These are phyloP conservation scores for Sebastes elongatus DNA, from an alignment of 2,797 vertebrate genomes.

Conservation along the genomic window DNA sequence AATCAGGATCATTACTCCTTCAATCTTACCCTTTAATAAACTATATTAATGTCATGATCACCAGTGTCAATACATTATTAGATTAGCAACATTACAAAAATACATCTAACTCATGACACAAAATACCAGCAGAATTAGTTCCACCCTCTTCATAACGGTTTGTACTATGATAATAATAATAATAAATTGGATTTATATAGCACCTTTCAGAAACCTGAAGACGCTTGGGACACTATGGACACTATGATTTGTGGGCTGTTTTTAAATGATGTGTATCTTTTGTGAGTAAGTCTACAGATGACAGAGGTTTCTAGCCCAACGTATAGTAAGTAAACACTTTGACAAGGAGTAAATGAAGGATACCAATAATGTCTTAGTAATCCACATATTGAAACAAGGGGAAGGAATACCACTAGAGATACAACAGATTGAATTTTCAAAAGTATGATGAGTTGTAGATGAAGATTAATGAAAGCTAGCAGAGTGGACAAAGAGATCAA, in stretches of 20 bases:
- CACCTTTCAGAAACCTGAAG: too few species aligned
- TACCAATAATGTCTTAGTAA: not conserved
- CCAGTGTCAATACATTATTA: too few species aligned
- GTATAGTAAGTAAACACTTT: not conserved
- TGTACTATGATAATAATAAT: not conserved
- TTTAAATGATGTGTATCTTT: not conserved
- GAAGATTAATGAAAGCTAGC: too few species aligned
- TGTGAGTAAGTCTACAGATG: not conserved
- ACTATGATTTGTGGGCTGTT: too few species aligned
- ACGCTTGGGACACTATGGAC: too few species aligned
- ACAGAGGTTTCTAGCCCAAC: not conserved
- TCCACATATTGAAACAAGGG: not conserved
- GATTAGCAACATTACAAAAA: too few species aligned
- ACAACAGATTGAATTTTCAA: too few species aligned
- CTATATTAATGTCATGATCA: accelerated
- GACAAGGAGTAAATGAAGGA: not conserved
- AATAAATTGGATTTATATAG: too few species aligned
- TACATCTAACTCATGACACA: not conserved
- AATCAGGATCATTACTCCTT: too few species aligned
- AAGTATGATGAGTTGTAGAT: too few species aligned
- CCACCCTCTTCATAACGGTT: not conserved
- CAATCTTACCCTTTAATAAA: too few species aligned
- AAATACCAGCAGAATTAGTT: not conserved
- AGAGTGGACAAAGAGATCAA: too few species aligned
- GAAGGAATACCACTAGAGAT: not conserved